Percentiles rank a stretch among this genome's conserved stretches.
Conservation (phyloP, 1,140 invertebrate genomes). For the Drosophila sp. region DNA sequence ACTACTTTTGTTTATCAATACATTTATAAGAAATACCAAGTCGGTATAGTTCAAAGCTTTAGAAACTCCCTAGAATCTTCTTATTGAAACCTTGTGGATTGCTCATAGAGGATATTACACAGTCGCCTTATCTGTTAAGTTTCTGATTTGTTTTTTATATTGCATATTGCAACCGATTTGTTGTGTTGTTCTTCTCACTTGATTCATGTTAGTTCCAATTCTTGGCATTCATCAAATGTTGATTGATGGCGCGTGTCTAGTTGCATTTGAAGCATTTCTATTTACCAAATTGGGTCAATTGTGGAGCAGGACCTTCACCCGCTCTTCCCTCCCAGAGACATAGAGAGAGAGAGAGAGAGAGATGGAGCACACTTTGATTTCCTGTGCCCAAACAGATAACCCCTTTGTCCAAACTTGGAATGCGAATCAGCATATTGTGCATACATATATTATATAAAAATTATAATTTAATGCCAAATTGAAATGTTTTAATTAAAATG, state of each 20-base stretch:
- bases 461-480: constrained; percentile 76
- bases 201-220: constrained; percentile 31
- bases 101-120: not conserved
- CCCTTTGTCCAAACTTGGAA: constrained; percentile 60
- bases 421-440: constrained; percentile 11
- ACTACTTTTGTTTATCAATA: too few relatives aligned
- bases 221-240: constrained; percentile 34
- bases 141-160: not conserved
- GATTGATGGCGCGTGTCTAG: constrained; percentile 70
- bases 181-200: constrained; percentile 20
- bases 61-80: too few relatives aligned
- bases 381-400: constrained; percentile 64
- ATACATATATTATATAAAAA: constrained; percentile 2
- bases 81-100: not conserved
- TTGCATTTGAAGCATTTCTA: constrained; percentile 14
- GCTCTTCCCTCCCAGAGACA: not conserved
- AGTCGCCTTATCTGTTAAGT: not conserved
- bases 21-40: too few relatives aligned
- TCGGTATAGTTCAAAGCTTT: too few relatives aligned
- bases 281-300: constrained; percentile 59
- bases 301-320: constrained; percentile 29
- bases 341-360: constrained; percentile 1
- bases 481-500: constrained; percentile 71
- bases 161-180: constrained; percentile 28
- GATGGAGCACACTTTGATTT: constrained; percentile 44